Evolutionary conservation across 2,113 vertebrate species (phyloP).

Genomic region (Vicugna pacos): DNA sequence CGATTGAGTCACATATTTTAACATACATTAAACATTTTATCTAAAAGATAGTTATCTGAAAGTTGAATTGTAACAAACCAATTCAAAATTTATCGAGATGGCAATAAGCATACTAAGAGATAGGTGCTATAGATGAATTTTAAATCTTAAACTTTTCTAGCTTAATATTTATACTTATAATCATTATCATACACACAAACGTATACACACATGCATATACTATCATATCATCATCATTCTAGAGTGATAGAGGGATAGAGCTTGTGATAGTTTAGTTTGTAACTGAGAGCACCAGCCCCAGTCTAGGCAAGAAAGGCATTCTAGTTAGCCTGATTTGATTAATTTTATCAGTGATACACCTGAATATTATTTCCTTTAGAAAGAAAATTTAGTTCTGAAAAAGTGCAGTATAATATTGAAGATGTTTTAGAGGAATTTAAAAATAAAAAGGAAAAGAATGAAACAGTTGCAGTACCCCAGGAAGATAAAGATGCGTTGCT

Average conservation of each 20-base stretch:
- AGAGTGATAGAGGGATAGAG: neutral
- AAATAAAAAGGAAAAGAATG: neutral
- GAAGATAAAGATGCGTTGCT: slow-evolving; percentile 93
- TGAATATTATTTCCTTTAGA: neutral
- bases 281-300: neutral
- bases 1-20: neutral
- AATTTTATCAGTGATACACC: neutral
- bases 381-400: neutral
- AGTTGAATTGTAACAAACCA: neutral
- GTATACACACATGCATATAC: neutral
- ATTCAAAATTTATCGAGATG: slow-evolving; percentile 4
- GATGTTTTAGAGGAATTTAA: neutral
- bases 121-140: neutral
- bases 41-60: neutral
- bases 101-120: neutral
- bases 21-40: neutral
- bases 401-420: neutral
- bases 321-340: neutral
- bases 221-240: neutral
- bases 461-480: slow-evolving; percentile 88
- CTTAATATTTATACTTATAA: neutral
- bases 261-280: neutral
- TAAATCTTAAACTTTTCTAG: neutral
- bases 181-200: neutral
- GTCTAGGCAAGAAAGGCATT: neutral